phyloP scores from a whole-genome alignment of 2,888 invertebrate genomes.

The Druceiella hillmani region DNA sequence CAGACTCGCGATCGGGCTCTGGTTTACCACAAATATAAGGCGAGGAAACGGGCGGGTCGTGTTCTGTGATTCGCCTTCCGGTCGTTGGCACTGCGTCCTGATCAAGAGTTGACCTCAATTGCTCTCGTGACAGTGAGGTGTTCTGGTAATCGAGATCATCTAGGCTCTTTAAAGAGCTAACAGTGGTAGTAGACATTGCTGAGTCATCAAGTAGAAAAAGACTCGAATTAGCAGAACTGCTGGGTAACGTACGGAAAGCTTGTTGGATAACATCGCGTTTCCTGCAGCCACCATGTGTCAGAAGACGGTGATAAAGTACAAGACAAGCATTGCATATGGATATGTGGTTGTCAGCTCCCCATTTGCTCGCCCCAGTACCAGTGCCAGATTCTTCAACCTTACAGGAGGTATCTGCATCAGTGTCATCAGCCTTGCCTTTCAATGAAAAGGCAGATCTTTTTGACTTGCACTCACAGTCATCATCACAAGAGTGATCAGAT shows the following conservation, averaged over 20 bases:
- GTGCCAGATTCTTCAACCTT: not conserved
- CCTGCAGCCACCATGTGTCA: conserved; percentile 17
- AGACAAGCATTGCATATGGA: conserved; percentile 33
- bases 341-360: conserved; percentile 13
- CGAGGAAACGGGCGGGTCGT: conserved; percentile 19
- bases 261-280: too few species aligned
- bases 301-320: conserved; percentile 33
- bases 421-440: too few species aligned
- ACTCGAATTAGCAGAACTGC: conserved; percentile 47
- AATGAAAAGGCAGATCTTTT: too few species aligned
- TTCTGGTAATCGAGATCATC: conserved; percentile 46
- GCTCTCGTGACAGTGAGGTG: conserved; percentile 23
- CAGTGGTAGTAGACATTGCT: conserved; percentile 44
- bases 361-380: not conserved
- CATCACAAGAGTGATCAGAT: conserved; percentile 24
- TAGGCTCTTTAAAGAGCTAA: conserved; percentile 53
- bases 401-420: not conserved
- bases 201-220: conserved; percentile 57
- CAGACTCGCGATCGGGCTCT: conserved; percentile 27
- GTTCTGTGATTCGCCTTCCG: conserved; percentile 2
- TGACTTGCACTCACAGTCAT: conserved; percentile 13
- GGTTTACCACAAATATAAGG: conserved; percentile 33
- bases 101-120: conserved; percentile 14
- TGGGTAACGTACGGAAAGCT: conserved; percentile 30
- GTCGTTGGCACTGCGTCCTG: conserved; percentile 1